Conservation (phyloP, 92 coral and sea anemone genomes). For the Ricordea florida region DNA sequence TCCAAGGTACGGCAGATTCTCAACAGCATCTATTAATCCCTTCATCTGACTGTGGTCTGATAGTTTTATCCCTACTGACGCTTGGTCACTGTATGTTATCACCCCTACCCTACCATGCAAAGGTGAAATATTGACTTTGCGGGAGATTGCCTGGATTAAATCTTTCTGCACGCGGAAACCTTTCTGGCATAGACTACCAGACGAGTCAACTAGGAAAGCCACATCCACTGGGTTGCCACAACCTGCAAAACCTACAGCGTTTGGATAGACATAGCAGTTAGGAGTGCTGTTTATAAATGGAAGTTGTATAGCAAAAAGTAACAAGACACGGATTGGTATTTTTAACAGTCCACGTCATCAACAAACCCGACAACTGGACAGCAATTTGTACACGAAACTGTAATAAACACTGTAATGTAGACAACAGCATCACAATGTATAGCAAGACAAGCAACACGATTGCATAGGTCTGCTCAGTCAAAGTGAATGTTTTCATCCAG, state of each 20-base stretch:
- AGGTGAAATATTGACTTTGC: slow-evolving; percentile 49
- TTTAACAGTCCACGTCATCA: no score
- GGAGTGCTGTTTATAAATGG: not conserved
- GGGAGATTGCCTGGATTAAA: slow-evolving; percentile 53
- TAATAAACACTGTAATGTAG: no score
- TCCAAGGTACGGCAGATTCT: slow-evolving; percentile 40
- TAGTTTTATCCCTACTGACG: slow-evolving; percentile 55
- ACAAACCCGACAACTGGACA: no score
- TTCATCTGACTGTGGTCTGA: slow-evolving; percentile 33
- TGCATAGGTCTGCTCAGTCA: no score
- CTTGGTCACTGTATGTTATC: slow-evolving; percentile 74
- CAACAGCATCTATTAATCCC: slow-evolving; percentile 41
- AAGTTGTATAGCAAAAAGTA: no score
- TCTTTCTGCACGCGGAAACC: slow-evolving; percentile 52
- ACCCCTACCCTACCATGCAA: slow-evolving; percentile 52
- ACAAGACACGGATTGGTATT: no score
- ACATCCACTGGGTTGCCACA: slow-evolving; percentile 59
- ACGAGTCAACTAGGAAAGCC: slow-evolving; percentile 73
- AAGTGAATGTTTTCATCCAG: no score
- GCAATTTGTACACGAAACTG: no score
- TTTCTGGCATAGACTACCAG: slow-evolving; percentile 41
- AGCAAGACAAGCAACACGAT: no score
- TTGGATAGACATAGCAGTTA: not conserved
- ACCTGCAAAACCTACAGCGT: slow-evolving; percentile 13
- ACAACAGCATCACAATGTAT: no score